Base-by-base conservation (phyloP, 2,797 vertebrate genomes). In the Neosalanx taihuensis region DNA sequence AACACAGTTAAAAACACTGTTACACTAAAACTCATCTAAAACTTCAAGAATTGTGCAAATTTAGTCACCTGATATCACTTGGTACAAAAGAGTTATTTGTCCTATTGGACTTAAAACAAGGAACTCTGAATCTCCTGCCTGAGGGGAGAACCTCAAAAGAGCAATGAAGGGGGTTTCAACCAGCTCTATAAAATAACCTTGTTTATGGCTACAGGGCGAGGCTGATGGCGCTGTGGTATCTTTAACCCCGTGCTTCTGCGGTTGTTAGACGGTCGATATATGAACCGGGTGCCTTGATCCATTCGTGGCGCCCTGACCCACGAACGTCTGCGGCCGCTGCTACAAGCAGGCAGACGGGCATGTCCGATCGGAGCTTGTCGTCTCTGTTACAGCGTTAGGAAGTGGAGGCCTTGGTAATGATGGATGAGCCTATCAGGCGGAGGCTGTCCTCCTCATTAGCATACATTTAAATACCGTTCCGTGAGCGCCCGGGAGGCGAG, bases 401-500 rank as follows among this genome's bases (percentile, higher is more conserved):
- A 73, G 65, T 77, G n/a, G 68, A 70, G n/a, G 26, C 51, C 74
- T 81, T 69, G 74, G 79, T 85, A 79, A 82, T 86, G 73, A 81
- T 80, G 69, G 74, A 88, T 81, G 81, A 78, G 71, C 74, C 74
- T 75, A 83, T 90, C 86, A 86, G 73, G 7, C 70, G 80, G 78
- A 77, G 75, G 77, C 77, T 88, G 75, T 70, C 81, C 73, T 79
- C 72, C 26, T 65, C 62, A 85, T 86, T 78, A 87, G 81, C 83
- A 90, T 83, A 75, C 69, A 88, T 87, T 87, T 88, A 66, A 89
- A 86, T 84, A 83, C 82, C 49, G 35, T 70, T 83, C 66, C 17
- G 56, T 0, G 2, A 33, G 65, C 29, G 41, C 72, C 67, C 10
- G 37, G 37, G 37, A 41, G 15, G 33, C 0, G 0, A 13, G 29